Evolutionary conservation across 92 coral and sea anemone species (phyloP), one percentile per base, ranked within the genome.

Genomic region (Epizoanthus stellaris): DNA sequence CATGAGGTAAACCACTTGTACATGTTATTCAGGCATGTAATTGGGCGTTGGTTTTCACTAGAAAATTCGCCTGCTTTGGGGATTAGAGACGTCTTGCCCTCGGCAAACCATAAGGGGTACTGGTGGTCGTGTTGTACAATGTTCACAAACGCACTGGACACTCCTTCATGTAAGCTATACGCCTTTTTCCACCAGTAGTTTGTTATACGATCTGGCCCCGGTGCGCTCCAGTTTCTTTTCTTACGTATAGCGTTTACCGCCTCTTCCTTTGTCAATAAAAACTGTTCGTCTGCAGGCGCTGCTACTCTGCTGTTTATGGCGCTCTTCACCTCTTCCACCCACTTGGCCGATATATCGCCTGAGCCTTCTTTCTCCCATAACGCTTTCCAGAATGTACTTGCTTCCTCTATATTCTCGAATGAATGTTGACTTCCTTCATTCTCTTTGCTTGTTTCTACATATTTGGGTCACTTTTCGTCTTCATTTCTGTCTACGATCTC

Each of bases 1-100:
- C 93, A 90, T 52, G 91, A 82, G 8, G 89, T 90, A 39, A 87
- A 87, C 88, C 93, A 90, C 86, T 87, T 87, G 77, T 90, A 87
- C 69, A 64, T 58, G 60, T 45, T 90, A 30, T 90, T 90, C 40
- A 90, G 82, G 67, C 88, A 87, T 69, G 91, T 88, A 23, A 90
- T 87, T 47, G 89, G 91, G 23, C 91, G 71, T 67, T 82, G 93
- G 87, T 87, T 90, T 38, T 90, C 86, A 82, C 88, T 90, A 20
- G 76, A 47, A 38, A 91, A 88, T 49, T 62, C 92, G 69, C 92
- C 94, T 56, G 89, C 84, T 75, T 74, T 83, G 8, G 94, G 77
- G 39, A 88, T 76, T 12, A 84, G 76, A 14, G 45, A 45, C 60
- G 86, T 40, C 70, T 90, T 87, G 43, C 93, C 93, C 57, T 87